Base-by-base conservation (phyloP, 1,140 invertebrate species). In the Leptinotarsa texana region DNA sequence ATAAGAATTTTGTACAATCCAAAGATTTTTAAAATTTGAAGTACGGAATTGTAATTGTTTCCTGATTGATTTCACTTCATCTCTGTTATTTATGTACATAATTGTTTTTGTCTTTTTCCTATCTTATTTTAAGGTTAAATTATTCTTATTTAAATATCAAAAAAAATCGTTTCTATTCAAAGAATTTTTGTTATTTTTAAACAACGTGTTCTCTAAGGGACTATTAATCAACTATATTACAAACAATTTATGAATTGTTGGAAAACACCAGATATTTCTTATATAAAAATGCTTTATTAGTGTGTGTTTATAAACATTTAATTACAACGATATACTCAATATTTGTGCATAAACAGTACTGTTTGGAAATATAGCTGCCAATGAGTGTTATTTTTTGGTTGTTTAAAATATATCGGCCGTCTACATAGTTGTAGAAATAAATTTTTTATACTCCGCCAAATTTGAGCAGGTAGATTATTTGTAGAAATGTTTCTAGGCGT, bases 1-100 rank as follows among this genome's bases (percentile, higher is more conserved):
- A 75, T 79, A 83, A 78, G 77, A 69, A 80, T 84, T 84, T 84
- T 84, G 78, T 84, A 83, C 82, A 82, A 83, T 83, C 82, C 82
- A 83, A 83, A 83, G 82, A 65, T 75, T 75, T 62, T 27, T 63
- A 74, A 68, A 67, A 33, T 65, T 22, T n/a, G 74, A 57, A 57
- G 51, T 57, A 15, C 15, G 51, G n/a, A 57, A 57, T 57, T 57
- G 15, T 57, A 57, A 15, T 57, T 57, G 51, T 57, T 57, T 57
- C 8, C n/a, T 57, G 13, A 57, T 57, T 57, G 51, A 57, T 57
- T 57, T 17, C n/a, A 57, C 51, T 57, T 57, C 51, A 18, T 18
- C 15, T 57, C 51, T 57, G 15, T 57, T 18, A 18, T 17, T 57
- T 57, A 57, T 57, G 51, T 57, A 57, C 51, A 57, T 57, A 57